Percentiles rank a stretch among this genome's conserved stretches.
phyloP scores from a whole-genome alignment of 2,888 invertebrate species.

The Yponomeuta evonymella region DNA sequence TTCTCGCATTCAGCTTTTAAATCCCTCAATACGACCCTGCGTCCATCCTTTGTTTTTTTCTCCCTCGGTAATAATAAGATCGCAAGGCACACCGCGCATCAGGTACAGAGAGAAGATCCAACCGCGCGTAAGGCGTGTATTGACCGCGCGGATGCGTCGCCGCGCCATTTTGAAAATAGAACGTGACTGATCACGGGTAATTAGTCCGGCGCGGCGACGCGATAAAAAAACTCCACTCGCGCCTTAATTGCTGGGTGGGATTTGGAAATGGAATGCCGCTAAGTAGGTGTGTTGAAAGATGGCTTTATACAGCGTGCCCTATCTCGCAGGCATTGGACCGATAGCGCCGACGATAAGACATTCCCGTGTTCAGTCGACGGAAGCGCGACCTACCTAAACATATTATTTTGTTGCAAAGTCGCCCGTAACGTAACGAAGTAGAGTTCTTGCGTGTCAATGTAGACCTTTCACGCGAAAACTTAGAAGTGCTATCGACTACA shows the following conservation, averaged over 20 bases:
- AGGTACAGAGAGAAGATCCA: constrained; percentile 48
- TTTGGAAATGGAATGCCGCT: not conserved
- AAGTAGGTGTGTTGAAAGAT: constrained; percentile 2
- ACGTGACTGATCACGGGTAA: constrained; percentile 26
- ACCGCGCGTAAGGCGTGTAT: constrained; percentile 37
- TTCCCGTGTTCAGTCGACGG: not conserved
- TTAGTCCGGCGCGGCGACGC: constrained; percentile 42
- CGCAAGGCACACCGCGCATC: constrained; percentile 66
- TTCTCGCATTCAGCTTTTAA: no score
- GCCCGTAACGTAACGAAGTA: no score
- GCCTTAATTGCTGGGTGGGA: not conserved
- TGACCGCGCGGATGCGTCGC: constrained; percentile 43
- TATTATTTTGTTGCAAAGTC: no score
- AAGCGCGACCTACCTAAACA: no score
- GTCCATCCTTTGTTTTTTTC: constrained; percentile 62
- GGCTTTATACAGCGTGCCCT: constrained; percentile 5
- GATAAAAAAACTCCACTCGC: constrained; percentile 32
- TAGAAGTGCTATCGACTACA: no score
- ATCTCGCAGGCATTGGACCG: constrained; percentile 11
- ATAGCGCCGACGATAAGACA: constrained; percentile 1
- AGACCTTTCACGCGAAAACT: no score
- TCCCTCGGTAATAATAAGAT: constrained; percentile 59
- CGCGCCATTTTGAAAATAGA: not conserved
- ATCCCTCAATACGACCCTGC: constrained; percentile 29
- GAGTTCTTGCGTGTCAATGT: no score